Conservation (phyloP, 2,888 invertebrate genomes). For the Aquatica leii region DNA sequence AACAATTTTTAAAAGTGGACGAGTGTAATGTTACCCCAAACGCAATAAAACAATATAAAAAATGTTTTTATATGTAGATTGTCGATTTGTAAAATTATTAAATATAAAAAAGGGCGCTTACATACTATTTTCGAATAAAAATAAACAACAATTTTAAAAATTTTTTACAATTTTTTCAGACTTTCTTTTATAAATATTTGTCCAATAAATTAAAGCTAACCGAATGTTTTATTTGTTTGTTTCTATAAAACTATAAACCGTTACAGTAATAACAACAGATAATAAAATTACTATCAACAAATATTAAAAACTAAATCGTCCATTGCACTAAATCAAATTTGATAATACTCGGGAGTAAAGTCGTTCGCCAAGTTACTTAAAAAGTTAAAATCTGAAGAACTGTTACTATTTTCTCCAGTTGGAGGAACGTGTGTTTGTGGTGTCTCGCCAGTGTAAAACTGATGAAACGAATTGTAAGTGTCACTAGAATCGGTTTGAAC, state of each 20-base stretch:
- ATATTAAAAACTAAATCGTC: slow-evolving; percentile 45
- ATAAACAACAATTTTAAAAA: slow-evolving; percentile 4
- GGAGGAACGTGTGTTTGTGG: slow-evolving; percentile 54
- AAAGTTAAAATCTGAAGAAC: slow-evolving; percentile 94
- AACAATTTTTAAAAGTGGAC: slow-evolving; percentile 1
- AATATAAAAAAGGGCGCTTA: slow-evolving; percentile 3
- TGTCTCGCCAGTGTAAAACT: slow-evolving; percentile 69
- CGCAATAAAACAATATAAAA: not conserved
- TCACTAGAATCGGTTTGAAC: slow-evolving; percentile 70
- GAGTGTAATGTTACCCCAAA: not conserved
- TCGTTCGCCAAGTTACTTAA: slow-evolving; percentile 91
- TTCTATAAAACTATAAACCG: slow-evolving; percentile 23
- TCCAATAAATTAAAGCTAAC: slow-evolving; percentile 13
- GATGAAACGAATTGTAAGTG: slow-evolving; percentile 74
- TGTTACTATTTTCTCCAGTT: slow-evolving; percentile 83
- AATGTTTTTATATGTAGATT: too few species aligned
- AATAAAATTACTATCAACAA: slow-evolving; percentile 36
- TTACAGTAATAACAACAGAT: slow-evolving; percentile 32
- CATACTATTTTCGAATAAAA: too few species aligned
- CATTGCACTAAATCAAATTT: slow-evolving; percentile 66
- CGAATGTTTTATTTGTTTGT: not conserved
- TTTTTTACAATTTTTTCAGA: not conserved
- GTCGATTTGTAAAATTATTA: not conserved
- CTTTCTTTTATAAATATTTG: not conserved
- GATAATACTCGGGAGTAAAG: slow-evolving; percentile 91